phyloP scores from a whole-genome alignment of 2,797 vertebrate species.

The Catharus ustulatus region DNA sequence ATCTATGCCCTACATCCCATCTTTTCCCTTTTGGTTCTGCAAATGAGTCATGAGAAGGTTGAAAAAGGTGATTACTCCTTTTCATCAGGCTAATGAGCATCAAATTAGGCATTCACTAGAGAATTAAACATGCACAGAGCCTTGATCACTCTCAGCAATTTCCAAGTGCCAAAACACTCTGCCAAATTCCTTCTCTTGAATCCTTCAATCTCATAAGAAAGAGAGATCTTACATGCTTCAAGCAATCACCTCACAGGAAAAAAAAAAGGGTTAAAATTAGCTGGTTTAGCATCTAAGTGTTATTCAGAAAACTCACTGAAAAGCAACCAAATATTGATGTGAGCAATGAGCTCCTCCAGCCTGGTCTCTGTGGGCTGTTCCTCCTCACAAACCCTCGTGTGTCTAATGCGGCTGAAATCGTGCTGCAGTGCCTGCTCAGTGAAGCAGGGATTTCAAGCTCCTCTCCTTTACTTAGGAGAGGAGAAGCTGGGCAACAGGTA shows the following conservation, averaged over 20 bases:
- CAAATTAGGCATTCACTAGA: background rate
- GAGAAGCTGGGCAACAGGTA: background rate
- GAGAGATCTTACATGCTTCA: background rate
- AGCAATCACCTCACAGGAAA: background rate
- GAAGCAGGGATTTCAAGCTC: background rate
- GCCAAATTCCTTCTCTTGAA: background rate
- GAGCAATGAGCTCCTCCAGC: background rate
- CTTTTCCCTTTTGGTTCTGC: background rate
- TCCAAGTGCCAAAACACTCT: background rate
- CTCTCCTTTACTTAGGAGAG: background rate
- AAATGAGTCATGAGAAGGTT: background rate
- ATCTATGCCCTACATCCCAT: background rate
- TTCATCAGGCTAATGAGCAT: background rate
- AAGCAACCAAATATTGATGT: conserved; percentile 18
- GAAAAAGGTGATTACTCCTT: background rate
- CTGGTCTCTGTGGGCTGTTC: background rate
- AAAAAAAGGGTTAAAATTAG: conserved; percentile 7
- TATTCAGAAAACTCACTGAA: background rate
- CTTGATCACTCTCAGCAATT: background rate
- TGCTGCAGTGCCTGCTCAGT: conserved; percentile 22
- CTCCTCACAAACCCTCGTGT: background rate
- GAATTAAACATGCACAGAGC: background rate
- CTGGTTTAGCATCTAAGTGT: background rate
- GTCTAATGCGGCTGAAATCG: background rate
- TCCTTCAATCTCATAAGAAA: background rate